These are phyloP conservation scores for Marasmarcha lunaedactyla DNA, from an alignment of 2,888 invertebrate species.

Conservation along the genomic window DNA sequence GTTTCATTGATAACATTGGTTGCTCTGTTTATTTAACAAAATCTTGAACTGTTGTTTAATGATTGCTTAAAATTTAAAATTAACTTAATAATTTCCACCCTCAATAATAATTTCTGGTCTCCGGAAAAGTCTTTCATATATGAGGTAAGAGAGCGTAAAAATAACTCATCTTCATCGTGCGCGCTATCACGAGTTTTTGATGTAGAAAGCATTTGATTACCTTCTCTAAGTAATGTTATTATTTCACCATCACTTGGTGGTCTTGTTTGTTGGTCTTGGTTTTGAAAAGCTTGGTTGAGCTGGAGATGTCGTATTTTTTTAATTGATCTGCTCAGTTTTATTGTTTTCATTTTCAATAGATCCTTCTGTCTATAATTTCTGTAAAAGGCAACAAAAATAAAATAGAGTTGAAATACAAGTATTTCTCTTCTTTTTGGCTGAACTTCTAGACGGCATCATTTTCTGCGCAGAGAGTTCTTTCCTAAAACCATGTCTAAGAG, in stretches of 20 bases:
- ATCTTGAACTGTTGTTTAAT: conserved; percentile 3
- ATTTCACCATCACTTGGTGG: neutral
- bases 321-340: neutral
- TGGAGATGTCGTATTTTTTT: too few relatives aligned
- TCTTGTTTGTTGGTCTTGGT: neutral
- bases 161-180: conserved; percentile 13
- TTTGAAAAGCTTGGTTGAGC: too few relatives aligned
- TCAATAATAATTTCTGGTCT: conserved; percentile 14
- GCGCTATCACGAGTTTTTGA: conserved; percentile 8
- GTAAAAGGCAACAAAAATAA: conserved; percentile 14
- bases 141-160: conserved; percentile 14
- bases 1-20: conserved; percentile 8
- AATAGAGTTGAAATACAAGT: conserved; percentile 13
- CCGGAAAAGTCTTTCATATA: conserved; percentile 13
- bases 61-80: conserved; percentile 12
- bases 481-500: conserved; percentile 11
- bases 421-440: conserved; percentile 12
- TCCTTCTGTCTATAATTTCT: conserved; percentile 7
- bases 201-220: conserved; percentile 5
- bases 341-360: conserved; percentile 12
- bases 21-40: conserved; percentile 12
- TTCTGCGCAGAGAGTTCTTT: conserved; percentile 9
- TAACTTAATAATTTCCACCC: conserved; percentile 9
- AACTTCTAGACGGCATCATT: conserved; percentile 12
- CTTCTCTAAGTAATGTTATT: neutral